Conservation (phyloP, 2,888 invertebrate species). For the Plemyria rubiginata region DNA sequence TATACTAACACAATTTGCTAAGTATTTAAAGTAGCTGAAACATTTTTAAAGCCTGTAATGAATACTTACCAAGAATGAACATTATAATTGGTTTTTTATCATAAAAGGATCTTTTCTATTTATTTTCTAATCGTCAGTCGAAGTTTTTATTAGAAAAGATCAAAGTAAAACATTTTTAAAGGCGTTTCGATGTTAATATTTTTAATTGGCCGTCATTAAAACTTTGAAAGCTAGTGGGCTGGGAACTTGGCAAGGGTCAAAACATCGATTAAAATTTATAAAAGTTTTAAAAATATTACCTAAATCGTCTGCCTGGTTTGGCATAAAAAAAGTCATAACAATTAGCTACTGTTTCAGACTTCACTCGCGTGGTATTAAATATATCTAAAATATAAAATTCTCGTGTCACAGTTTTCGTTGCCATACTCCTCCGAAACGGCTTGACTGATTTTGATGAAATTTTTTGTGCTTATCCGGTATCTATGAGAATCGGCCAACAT, state of each 20-base stretch:
- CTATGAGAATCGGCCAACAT: too few relatives aligned
- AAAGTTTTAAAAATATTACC: neutral
- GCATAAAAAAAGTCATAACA: too few relatives aligned
- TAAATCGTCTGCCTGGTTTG: too few relatives aligned
- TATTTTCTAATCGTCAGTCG: constrained; percentile 19
- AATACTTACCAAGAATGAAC: constrained; percentile 15
- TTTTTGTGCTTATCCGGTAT: too few relatives aligned
- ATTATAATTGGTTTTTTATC: constrained; percentile 25
- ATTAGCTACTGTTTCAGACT: too few relatives aligned
- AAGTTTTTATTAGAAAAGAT: constrained; percentile 31
- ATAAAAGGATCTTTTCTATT: constrained; percentile 26
- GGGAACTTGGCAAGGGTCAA: constrained; percentile 1
- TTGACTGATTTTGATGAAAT: too few relatives aligned
- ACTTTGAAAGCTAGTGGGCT: constrained; percentile 23
- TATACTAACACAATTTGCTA: neutral
- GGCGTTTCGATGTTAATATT: constrained; percentile 32
- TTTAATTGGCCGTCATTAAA: constrained; percentile 37
- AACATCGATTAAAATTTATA: constrained; percentile 6
- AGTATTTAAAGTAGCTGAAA: neutral
- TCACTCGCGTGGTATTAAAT: too few relatives aligned
- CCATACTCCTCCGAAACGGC: too few relatives aligned
- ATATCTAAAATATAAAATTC: too few relatives aligned
- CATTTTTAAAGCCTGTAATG: constrained; percentile 3
- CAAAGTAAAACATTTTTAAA: constrained; percentile 31
- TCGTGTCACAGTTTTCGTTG: too few relatives aligned